Percentiles rank a stretch among this genome's conserved stretches.
These are phyloP conservation scores for Tupaia tana DNA, from an alignment of 2,113 vertebrate genomes.

Conservation along the genomic window DNA sequence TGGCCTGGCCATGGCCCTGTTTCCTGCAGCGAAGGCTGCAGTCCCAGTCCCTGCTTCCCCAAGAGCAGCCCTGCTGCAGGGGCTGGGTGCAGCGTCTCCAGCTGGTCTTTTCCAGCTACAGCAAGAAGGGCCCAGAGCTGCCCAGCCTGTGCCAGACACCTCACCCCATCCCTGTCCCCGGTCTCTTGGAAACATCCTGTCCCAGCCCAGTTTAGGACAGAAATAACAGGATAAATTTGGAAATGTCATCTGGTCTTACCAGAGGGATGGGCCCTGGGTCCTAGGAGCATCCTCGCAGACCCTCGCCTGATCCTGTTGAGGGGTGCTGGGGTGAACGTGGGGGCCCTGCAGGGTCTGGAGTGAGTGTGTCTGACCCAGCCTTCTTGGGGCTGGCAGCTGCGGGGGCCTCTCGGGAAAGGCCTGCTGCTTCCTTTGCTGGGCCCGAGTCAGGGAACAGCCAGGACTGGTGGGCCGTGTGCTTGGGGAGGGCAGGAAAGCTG, in stretches of 20 bases:
- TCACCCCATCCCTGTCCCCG: background rate
- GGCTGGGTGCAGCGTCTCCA: background rate
- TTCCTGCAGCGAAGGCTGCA: constrained; percentile 39
- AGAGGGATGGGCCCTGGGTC: background rate
- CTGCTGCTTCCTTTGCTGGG: background rate
- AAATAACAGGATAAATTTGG: constrained; percentile 71
- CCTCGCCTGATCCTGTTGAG: background rate
- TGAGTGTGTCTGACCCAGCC: background rate
- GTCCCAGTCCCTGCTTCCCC: constrained; percentile 58
- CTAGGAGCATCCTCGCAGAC: background rate
- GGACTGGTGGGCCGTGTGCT: background rate
- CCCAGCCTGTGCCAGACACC: constrained; percentile 19
- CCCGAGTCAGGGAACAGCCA: background rate
- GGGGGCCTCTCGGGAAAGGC: background rate
- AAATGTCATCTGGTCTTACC: constrained; percentile 43
- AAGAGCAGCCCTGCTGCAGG: constrained; percentile 41
- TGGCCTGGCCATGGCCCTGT: background rate
- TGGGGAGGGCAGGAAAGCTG: background rate
- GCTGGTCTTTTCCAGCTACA: constrained; percentile 23
- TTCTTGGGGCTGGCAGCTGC: background rate
- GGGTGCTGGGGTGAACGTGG: background rate
- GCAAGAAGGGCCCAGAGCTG: background rate
- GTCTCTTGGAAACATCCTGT: constrained; percentile 26
- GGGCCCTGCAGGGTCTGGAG: background rate
- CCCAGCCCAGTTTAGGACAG: constrained; percentile 34